phyloP scores from a whole-genome alignment of 2,797 vertebrate genomes.

The Squalus acanthias region DNA sequence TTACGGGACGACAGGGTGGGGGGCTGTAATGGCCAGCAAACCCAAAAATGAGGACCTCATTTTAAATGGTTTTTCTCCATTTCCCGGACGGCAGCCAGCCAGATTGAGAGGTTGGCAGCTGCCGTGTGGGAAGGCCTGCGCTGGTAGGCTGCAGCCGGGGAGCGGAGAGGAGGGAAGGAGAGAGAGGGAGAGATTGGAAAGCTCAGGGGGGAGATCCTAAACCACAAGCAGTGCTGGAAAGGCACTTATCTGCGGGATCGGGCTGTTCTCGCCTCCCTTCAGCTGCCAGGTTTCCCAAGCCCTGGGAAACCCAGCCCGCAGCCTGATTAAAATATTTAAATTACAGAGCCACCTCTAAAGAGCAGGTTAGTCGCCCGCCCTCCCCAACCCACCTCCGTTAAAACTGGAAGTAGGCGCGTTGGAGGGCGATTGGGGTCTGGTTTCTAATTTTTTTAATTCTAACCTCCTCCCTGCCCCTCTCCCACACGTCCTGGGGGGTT shows the following conservation, averaged over 20 bases:
- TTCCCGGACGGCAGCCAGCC: neutral
- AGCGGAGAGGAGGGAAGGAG: neutral
- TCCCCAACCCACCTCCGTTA: neutral
- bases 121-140: neutral
- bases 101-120: neutral
- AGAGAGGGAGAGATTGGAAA: too few relatives aligned
- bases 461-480: neutral
- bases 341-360: neutral
- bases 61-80: neutral
- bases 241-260: too few relatives aligned
- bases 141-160: neutral
- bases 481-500: neutral
- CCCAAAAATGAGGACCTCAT: neutral
- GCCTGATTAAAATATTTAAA: neutral
- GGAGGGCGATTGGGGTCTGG: neutral
- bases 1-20: neutral
- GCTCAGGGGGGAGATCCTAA: too few relatives aligned
- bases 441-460: neutral
- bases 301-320: neutral
- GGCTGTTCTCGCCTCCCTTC: too few relatives aligned
- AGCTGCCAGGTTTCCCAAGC: too few relatives aligned
- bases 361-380: too few relatives aligned
- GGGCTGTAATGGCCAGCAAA: neutral
- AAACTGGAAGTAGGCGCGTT: neutral
- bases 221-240: too few relatives aligned